A percentile compares a stretch with the other conserved stretches of the same genome.
Evolutionary conservation across 2,797 vertebrate species (phyloP).

Genomic region (Sternarchorhynchus goeldii): DNA sequence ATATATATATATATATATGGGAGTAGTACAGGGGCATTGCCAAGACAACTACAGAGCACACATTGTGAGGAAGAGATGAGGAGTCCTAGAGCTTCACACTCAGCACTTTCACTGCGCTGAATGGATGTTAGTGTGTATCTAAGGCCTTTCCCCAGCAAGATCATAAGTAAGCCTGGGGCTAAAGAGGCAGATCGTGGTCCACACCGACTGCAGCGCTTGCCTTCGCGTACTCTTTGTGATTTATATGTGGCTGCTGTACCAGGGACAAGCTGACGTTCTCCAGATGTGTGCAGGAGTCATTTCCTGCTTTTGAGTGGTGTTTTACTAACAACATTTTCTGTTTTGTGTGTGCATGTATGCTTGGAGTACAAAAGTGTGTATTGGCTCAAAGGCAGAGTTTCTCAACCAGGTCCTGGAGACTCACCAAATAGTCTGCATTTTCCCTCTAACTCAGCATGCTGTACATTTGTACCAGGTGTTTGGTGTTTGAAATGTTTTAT

Average conservation of each 20-base stretch:
- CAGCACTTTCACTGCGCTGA: neutral
- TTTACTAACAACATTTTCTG: conserved; percentile 52
- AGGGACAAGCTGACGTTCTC: conserved; percentile 38
- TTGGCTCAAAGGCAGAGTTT: neutral
- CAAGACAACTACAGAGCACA: neutral
- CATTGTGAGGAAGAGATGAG: neutral
- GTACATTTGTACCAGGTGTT: no score
- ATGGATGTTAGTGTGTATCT: neutral
- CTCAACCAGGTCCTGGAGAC: conserved; percentile 11
- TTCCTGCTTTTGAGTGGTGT: conserved; percentile 38
- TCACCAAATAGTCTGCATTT: conserved; percentile 22
- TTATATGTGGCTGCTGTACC: conserved; percentile 34
- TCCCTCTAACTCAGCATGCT: no score
- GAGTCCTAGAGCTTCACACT: neutral
- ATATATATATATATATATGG: neutral
- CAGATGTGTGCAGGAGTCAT: conserved; percentile 58
- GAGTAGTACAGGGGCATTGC: neutral
- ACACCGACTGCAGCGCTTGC: conserved; percentile 6
- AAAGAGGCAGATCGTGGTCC: conserved; percentile 1
- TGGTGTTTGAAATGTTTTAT: no score
- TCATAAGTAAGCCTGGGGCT: conserved; percentile 14
- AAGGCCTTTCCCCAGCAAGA: conserved; percentile 7
- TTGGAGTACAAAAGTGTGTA: conserved; percentile 15
- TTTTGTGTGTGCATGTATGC: conserved; percentile 49
- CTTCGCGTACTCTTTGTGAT: conserved; percentile 8